These are phyloP conservation scores for Garra rufa DNA, from an alignment of 2,113 vertebrate genomes.

Conservation along the genomic window DNA sequence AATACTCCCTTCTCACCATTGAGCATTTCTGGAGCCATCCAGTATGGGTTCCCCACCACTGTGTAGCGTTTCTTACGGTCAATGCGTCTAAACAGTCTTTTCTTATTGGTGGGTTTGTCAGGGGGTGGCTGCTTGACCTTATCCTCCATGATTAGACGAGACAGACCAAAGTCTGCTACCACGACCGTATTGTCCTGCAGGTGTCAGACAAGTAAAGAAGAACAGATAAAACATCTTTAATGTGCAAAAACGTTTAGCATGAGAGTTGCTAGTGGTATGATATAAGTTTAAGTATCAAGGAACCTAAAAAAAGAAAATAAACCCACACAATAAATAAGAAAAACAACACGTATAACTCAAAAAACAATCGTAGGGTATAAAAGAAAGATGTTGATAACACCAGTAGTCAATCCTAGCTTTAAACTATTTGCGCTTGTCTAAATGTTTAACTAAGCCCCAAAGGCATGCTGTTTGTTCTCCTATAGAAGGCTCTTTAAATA, in stretches of 20 bases:
- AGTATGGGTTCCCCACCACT: slow-evolving; percentile 95
- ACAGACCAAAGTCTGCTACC: slow-evolving; percentile 94
- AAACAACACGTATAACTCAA: not conserved
- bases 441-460: not conserved
- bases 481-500: not conserved
- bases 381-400: not conserved
- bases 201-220: slow-evolving; percentile 22
- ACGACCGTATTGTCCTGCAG: slow-evolving; percentile 93
- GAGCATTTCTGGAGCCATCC: slow-evolving; percentile 99
- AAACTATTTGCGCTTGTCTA: not conserved
- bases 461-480: not conserved
- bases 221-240: not conserved
- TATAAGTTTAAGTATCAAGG: not conserved
- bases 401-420: not conserved
- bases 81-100: slow-evolving; percentile 84
- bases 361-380: not conserved
- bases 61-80: slow-evolving; percentile 96
- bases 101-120: slow-evolving; percentile 87
- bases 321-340: not conserved
- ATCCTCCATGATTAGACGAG: slow-evolving; percentile 90
- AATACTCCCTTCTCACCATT: slow-evolving; percentile 81
- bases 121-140: slow-evolving; percentile 81
- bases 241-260: slow-evolving; percentile 8
- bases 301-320: not conserved
- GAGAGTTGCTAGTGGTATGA: not conserved